Evolutionary conservation across 1,140 invertebrate genomes (phyloP).

Genomic region (Lethrus apterus): DNA sequence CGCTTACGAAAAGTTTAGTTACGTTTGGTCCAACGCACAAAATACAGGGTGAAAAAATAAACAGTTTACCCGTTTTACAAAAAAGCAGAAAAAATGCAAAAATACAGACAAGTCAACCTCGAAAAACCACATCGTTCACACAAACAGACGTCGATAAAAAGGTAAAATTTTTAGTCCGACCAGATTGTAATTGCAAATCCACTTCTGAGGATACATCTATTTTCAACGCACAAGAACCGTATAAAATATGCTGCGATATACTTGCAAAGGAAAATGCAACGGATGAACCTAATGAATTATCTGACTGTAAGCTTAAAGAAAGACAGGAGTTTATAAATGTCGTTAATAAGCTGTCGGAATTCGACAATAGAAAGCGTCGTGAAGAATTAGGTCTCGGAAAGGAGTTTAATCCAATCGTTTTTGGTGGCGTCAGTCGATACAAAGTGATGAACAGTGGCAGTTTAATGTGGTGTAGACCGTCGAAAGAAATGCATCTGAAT

Average conservation of each 20-base stretch:
- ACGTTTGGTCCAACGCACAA: conserved; percentile 1
- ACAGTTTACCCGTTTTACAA: not conserved
- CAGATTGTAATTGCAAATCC: not conserved
- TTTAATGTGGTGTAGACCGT: conserved; percentile 13
- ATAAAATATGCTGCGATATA: conserved; percentile 10
- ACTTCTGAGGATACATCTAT: too few relatives aligned
- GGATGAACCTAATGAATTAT: not conserved
- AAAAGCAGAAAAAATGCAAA: conserved; percentile 1
- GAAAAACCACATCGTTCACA: not conserved
- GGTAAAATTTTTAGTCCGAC: not conserved
- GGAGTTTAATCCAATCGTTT: conserved; percentile 6
- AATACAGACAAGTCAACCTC: not conserved
- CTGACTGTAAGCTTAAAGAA: not conserved
- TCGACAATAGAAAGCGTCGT: not conserved
- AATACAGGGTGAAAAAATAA: not conserved
- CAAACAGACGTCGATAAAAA: conserved; percentile 1
- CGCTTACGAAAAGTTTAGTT: conserved; percentile 4
- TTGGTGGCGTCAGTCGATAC: conserved; percentile 8
- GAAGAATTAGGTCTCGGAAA: conserved; percentile 2
- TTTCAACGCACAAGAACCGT: conserved; percentile 7
- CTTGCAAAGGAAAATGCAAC: not conserved
- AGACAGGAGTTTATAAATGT: conserved; percentile 9
- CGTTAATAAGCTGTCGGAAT: conserved; percentile 1
- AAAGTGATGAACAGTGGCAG: conserved; percentile 11
- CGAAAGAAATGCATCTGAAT: conserved; percentile 10